Base-by-base conservation (phyloP, 2,888 invertebrate genomes). In the Dorcus hopei region DNA sequence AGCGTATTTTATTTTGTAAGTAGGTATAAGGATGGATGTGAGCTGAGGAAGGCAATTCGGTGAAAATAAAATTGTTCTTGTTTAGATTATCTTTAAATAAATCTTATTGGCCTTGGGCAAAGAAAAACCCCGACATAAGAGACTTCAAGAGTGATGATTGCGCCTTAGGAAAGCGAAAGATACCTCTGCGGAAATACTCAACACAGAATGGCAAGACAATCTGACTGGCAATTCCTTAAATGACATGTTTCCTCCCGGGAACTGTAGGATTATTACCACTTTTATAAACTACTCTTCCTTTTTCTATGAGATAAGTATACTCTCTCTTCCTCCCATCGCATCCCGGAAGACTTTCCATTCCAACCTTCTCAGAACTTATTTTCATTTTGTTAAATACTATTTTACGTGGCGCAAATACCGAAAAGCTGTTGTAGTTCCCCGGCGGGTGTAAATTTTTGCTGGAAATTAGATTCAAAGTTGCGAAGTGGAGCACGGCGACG, bases 161-260 rank as follows among this genome's bases (percentile, higher is more conserved):
- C 11, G 42, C 9, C 7, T 1, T 16, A 42, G 14, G 42, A 42
- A 42, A 16, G 42, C 11, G 42, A 42, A 42, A 42, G 14, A 42
- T 42, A 42, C 42, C 42, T 33, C 26, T 33, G 42, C 42, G 42
- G 42, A 16, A 16, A 16, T 16, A 16, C 42, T 42, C 42, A 42
- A 42, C 42, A 71, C 91, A 16, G 16, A 42, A 33, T 33, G 11
- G 16, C 42, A 11, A 42, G 57, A 62, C 62, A 59, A 63, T 63
- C 61, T 59, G 62, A 55, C 61, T 56, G 59, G 61, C 61, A 64
- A 64, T 66, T 66, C 61, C 57, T 64, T 65, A 66, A 68, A 66
- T 64, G 65, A 61, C 63, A 63, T 61, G 58, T 58, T 59, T 62
- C 64, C 67, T 60, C 64, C 61, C 61, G 67, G 64, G 66, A 62